Base-by-base conservation (phyloP, 1,140 invertebrate species). In the Spodoptera litura region DNA sequence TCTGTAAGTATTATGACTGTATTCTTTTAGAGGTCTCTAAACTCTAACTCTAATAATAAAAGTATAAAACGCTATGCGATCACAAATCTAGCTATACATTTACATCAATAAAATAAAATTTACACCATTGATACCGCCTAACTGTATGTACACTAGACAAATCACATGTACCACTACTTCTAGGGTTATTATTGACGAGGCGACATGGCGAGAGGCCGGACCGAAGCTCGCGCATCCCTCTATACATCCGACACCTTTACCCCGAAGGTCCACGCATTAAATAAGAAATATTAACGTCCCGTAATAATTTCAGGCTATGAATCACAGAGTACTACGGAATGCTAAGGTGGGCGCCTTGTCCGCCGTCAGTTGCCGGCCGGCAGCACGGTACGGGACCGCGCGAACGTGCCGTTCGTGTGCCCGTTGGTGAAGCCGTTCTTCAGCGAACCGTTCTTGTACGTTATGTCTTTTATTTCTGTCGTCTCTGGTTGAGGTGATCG, bases 21-120 rank as follows among this genome's bases (percentile, higher is more conserved):
- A 72, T 56, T 70, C 76, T 58, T 62, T 72, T 51, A 78, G 64
- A 78, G 77, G 35, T 62, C 51, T 53, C 61, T 66, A 55, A 62
- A 78, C 25, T 81, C 81, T 83, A 77, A 68, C 35, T 77, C 61
- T 77, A 77, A 83, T 73, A 87, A 87, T 86, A 90, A 89, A 89
- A 89, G 88, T 93, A 93, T 86, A 93, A 93, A 93, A 93, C 91
- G 89, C 88, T 91, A 91, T 87, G 92, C 91, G 89, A 92, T 92
- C 89, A 92, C 88, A 91, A 90, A 89, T 86, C 88, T 90, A 92
- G 84, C 88, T 89, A 89, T 84, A 87, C 68, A 84, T 88, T 87
- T 87, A 88, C 88, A 93, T 89, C 83, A 80, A 87, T 88, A 91
- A 91, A 92, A 93, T 88, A 90, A 92, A 92, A 94, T 93, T 73